Evolutionary conservation across 2,888 invertebrate genomes (phyloP).

Genomic region (Himalopsyche tibetana): DNA sequence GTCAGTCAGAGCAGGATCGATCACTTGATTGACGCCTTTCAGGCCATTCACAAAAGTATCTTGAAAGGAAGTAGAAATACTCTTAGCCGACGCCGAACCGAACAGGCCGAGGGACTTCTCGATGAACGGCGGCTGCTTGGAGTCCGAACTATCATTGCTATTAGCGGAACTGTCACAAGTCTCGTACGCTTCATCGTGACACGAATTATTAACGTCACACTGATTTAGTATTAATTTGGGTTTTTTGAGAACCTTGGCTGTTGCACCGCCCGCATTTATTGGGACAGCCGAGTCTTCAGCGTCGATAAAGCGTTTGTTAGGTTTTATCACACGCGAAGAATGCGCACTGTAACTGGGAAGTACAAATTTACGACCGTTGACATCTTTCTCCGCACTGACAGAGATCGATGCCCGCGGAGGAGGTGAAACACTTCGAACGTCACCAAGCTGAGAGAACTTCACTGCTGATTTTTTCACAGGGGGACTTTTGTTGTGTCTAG

Average conservation of each 20-base stretch:
- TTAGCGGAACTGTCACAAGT: conserved; percentile 68
- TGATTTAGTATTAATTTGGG: conserved; percentile 75
- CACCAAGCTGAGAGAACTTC: conserved; percentile 75
- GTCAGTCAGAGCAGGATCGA: neutral
- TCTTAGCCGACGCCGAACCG: conserved; percentile 59
- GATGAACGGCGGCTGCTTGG: conserved; percentile 70
- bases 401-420: conserved; percentile 69
- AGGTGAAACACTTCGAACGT: conserved; percentile 74
- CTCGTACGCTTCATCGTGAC: conserved; percentile 69
- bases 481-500: conserved; percentile 75
- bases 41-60: conserved; percentile 62
- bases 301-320: conserved; percentile 90
- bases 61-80: conserved; percentile 59
- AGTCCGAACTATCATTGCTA: conserved; percentile 68
- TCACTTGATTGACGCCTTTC: conserved; percentile 44
- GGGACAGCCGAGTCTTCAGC: conserved; percentile 76
- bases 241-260: conserved; percentile 74
- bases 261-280: conserved; percentile 67
- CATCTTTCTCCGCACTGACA: conserved; percentile 69
- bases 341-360: conserved; percentile 89
- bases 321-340: conserved; percentile 91
- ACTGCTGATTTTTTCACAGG: conserved; percentile 62
- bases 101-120: conserved; percentile 71
- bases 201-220: conserved; percentile 70
- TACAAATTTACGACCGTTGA: conserved; percentile 79